phyloP scores from a whole-genome alignment of 1,140 invertebrate species.

The Caerostris darwini region DNA sequence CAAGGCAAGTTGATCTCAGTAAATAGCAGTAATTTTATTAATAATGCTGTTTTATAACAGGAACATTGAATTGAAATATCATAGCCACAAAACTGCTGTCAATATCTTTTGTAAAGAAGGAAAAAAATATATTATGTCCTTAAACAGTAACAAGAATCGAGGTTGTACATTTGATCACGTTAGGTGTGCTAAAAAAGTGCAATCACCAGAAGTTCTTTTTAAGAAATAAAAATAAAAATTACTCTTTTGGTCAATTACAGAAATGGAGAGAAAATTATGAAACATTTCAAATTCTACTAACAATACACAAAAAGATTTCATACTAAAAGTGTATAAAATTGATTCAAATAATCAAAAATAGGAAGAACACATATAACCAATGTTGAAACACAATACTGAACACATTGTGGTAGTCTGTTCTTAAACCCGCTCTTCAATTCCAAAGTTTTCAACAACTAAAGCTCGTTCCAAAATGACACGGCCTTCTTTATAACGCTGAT shows the following conservation, averaged over 20 bases:
- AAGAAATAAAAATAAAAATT: background rate
- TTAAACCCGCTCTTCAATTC: constrained; percentile 87
- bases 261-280: background rate
- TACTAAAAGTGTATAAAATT: constrained; percentile 50
- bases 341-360: constrained; percentile 43
- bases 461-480: constrained; percentile 95
- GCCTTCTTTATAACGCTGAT: constrained; percentile 97
- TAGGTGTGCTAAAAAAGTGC: too few relatives aligned
- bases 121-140: too few relatives aligned
- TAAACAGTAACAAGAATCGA: too few relatives aligned
- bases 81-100: too few relatives aligned
- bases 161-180: too few relatives aligned
- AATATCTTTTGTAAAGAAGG: too few relatives aligned
- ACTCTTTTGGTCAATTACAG: background rate
- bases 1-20: too few relatives aligned
- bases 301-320: background rate
- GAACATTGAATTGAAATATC: too few relatives aligned
- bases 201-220: too few relatives aligned
- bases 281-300: background rate
- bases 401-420: background rate
- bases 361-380: constrained; percentile 15
- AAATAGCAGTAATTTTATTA: too few relatives aligned
- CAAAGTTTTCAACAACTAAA: constrained; percentile 93
- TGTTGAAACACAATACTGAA: background rate
- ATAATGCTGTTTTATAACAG: too few relatives aligned